These are phyloP conservation scores for Laterallus jamaicensis DNA, from an alignment of 2,113 vertebrate species.

Conservation along the genomic window DNA sequence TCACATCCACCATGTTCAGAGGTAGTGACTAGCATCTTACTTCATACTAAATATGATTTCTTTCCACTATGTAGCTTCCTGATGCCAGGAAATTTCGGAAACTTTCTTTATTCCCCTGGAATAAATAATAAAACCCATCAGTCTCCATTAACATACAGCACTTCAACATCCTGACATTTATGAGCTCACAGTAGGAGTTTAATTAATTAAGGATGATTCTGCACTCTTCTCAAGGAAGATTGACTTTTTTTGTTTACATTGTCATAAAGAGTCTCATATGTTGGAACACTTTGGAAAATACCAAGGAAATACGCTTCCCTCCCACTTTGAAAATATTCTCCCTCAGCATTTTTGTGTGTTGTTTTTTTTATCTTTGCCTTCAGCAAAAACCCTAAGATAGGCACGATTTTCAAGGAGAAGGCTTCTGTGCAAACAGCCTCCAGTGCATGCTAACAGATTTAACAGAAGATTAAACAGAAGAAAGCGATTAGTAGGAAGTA, in stretches of 20 bases:
- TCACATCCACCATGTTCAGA: background rate
- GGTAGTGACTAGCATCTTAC: background rate
- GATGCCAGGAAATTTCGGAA: background rate
- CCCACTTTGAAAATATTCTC: background rate
- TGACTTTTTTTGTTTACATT: slow-evolving; percentile 61
- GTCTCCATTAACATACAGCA: background rate
- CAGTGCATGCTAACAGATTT: slow-evolving; percentile 5
- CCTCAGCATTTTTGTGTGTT: background rate
- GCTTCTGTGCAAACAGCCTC: background rate
- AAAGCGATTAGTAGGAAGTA: background rate
- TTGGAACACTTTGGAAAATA: slow-evolving; percentile 39
- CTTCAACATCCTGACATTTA: slow-evolving; percentile 44
- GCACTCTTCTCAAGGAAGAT: slow-evolving; percentile 51
- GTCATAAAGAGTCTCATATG: slow-evolving; percentile 16
- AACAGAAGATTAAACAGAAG: slow-evolving; percentile 11
- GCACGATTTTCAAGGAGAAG: background rate
- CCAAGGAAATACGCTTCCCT: slow-evolving; percentile 38
- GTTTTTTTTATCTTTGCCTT: slow-evolving; percentile 1
- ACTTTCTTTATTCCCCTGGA: background rate
- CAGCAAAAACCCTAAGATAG: slow-evolving; percentile 14
- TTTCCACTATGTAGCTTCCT: background rate
- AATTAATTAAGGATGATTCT: slow-evolving; percentile 64
- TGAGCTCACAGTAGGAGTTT: slow-evolving; percentile 59
- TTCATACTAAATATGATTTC: background rate
- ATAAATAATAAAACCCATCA: background rate